Evolutionary conservation across 2,888 invertebrate genomes (phyloP), one percentile per base, ranked within the genome.

Genomic region (Protonemura montana): DNA sequence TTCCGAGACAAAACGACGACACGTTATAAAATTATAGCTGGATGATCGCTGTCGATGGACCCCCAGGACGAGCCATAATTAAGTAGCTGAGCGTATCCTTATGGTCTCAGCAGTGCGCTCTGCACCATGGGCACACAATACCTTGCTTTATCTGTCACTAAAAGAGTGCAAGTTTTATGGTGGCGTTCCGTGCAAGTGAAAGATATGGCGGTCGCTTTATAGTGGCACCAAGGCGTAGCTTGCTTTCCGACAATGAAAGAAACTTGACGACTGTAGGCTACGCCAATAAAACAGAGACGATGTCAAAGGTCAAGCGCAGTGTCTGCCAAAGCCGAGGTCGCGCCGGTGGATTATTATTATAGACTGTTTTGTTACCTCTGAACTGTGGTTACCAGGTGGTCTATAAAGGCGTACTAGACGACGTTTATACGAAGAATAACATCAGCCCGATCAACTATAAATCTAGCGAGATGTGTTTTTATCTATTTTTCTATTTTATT

Each of bases 181-280:
- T 59, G 59, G 59, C 59, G 59, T 59, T 21, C 16, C 21, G 16
- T 10, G 59, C 16, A 10, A 21, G 13, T 59, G 21, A 59, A 13
- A 59, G 13, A 59, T 59, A 13, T 59, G 59, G 13, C 59, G 59
- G 59, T 10, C 59, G 21, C 59, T 59, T 10, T 59, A 59, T 21
- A 10, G 59, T 59, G 59, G 59, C 59, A 59, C 59, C 59, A 59
- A 59, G 59, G 59, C 59, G 59, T 59, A 59, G 13, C 59, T 41
- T 59, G 59, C 59, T 59, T 59, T 59, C 59, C 21, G 59, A 59
- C 59, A 59, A 59, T 10, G 59, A 59, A 59, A 59, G 59, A 59
- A 59, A 59, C 59, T 59, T 59, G 59, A 59, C 59, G 59, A 59
- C 59, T 59, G 6, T 59, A 59, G 59, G 59, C 59, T 59, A 59